phyloP scores from a whole-genome alignment of 2,797 vertebrate species.

The Liasis olivaceus region DNA sequence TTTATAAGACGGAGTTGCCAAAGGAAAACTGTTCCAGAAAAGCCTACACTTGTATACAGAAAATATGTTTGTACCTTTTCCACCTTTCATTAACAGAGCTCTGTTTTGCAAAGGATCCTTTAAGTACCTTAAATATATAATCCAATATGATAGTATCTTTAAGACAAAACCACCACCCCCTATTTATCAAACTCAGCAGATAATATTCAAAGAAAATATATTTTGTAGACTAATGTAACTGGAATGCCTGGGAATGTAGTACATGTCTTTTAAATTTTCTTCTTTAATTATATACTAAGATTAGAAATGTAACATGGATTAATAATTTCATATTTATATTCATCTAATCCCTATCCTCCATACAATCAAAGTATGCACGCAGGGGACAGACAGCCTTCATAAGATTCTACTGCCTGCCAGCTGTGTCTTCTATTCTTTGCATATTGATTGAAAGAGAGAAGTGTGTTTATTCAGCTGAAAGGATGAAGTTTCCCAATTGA shows the following conservation, averaged over 20 bases:
- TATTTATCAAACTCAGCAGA: constrained; percentile 21
- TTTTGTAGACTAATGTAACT: constrained; percentile 7
- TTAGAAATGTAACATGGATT: not conserved
- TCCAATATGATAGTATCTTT: not conserved
- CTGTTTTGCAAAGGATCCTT: not conserved
- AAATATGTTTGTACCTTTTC: constrained; percentile 3
- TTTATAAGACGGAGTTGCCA: not conserved
- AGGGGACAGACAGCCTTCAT: not conserved
- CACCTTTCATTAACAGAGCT: not conserved
- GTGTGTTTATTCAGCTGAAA: not conserved
- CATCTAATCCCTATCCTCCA: not conserved
- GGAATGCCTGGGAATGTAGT: constrained; percentile 6
- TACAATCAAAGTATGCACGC: not conserved
- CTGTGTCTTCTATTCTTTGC: not conserved
- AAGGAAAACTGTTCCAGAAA: constrained; percentile 5
- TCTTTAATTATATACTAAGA: not conserved
- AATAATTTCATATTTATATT: not conserved
- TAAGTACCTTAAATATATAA: not conserved
- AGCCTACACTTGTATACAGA: not conserved
- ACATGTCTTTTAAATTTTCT: too few relatives aligned
- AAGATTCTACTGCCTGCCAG: not conserved
- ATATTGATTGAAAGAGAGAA: not conserved
- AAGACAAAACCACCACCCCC: not conserved
- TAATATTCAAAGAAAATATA: constrained; percentile 24
- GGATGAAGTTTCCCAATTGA: not conserved